These are phyloP conservation scores for Cerceris rybyensis DNA, from an alignment of 2,888 invertebrate genomes.

Conservation along the genomic window DNA sequence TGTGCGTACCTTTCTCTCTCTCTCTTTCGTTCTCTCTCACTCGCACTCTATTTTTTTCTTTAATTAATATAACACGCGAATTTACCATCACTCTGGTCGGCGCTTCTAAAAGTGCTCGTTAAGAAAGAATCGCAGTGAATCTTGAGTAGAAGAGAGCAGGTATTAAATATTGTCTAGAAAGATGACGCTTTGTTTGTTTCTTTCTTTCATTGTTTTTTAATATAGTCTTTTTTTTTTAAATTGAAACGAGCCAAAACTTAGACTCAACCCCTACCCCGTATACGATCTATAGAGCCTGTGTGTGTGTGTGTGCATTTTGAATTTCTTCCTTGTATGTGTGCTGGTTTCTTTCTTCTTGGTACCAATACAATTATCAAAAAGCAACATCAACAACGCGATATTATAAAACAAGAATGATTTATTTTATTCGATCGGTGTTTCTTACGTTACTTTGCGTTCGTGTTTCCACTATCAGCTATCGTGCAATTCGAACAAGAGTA, in stretches of 20 bases:
- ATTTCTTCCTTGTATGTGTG: neutral
- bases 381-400: constrained; percentile 45
- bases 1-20: constrained; percentile 58
- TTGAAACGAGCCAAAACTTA: neutral
- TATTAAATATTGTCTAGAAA: constrained; percentile 2
- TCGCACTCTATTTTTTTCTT: neutral
- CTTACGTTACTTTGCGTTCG: no score
- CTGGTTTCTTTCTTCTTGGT: neutral
- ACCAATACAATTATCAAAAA: constrained; percentile 11
- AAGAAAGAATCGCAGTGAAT: constrained; percentile 10
- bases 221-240: neutral
- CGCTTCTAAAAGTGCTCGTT: constrained; percentile 6
- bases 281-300: neutral
- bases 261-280: neutral
- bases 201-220: neutral
- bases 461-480: constrained; percentile 41
- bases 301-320: no score
- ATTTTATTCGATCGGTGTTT: constrained; percentile 40
- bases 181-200: neutral
- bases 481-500: constrained; percentile 31
- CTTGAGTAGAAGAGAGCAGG: neutral
- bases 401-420: constrained; percentile 48
- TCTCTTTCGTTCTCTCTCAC: neutral
- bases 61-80: neutral
- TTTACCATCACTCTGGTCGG: constrained; percentile 2